Evolutionary conservation across 2,113 vertebrate species (phyloP).

Genomic region (Barnardius zonarius): DNA sequence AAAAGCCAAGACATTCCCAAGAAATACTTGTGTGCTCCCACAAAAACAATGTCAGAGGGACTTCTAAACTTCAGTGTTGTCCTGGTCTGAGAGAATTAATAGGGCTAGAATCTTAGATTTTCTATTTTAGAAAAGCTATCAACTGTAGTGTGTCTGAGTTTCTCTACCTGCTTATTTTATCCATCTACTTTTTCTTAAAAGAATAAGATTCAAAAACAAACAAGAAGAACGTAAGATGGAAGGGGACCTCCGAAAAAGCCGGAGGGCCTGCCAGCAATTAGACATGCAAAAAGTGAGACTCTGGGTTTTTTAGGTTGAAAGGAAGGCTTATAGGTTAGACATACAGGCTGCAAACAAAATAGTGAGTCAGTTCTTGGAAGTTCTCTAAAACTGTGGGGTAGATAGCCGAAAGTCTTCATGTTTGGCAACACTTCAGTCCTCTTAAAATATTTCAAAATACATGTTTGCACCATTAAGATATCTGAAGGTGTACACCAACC

Average conservation of each 20-base stretch:
- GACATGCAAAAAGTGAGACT: slow-evolving; percentile 86
- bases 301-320: neutral
- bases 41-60: neutral
- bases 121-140: neutral
- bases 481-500: neutral
- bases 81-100: neutral
- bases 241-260: slow-evolving; percentile 89
- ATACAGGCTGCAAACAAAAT: neutral
- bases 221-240: slow-evolving; percentile 89
- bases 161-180: neutral
- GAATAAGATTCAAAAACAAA: slow-evolving; percentile 86
- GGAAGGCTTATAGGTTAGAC: neutral
- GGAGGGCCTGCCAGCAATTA: slow-evolving; percentile 89
- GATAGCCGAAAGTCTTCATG: neutral
- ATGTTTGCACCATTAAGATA: neutral
- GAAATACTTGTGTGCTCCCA: neutral
- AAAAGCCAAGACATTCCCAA: neutral
- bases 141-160: neutral
- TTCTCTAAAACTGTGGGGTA: neutral
- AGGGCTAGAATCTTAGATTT: neutral
- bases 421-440: neutral
- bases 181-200: slow-evolving; percentile 48
- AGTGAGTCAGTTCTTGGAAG: neutral
- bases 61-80: neutral
- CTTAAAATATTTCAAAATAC: neutral